phyloP scores from a whole-genome alignment of 2,113 vertebrate species.

The Microtus oregoni region DNA sequence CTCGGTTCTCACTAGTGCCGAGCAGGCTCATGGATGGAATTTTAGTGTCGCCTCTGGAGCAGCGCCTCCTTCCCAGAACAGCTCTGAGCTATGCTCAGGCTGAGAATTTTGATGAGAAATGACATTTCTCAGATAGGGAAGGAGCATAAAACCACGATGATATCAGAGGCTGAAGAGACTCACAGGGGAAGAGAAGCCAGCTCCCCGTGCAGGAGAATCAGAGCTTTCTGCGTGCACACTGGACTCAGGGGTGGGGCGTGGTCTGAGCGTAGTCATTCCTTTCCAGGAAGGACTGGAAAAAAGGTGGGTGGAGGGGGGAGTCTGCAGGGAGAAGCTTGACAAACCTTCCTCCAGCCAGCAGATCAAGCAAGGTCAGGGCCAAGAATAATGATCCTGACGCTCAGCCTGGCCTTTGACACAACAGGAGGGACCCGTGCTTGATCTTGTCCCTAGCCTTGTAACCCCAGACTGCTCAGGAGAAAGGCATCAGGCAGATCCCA shows the following conservation, averaged over 20 bases:
- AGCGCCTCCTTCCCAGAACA: not conserved
- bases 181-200: rapidly evolving
- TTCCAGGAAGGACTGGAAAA: not conserved
- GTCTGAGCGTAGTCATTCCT: rapidly evolving
- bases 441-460: not conserved
- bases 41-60: not conserved
- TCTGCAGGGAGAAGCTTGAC: not conserved
- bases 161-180: not conserved
- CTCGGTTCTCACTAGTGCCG: rapidly evolving
- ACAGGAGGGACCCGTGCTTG: rapidly evolving
- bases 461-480: not conserved
- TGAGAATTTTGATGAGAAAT: not conserved
- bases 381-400: rapidly evolving
- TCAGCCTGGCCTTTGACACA: rapidly evolving
- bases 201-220: not conserved
- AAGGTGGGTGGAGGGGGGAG: no score
- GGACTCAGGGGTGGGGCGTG: rapidly evolving
- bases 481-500: not conserved
- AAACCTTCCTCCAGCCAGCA: no score
- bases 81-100: not conserved
- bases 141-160: rapidly evolving
- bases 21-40: rapidly evolving
- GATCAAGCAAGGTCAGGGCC: not conserved
- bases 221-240: rapidly evolving
- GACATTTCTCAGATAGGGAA: not conserved